Base-by-base conservation (phyloP, 1,140 invertebrate genomes). In the Mizuhopecten yessoensis region DNA sequence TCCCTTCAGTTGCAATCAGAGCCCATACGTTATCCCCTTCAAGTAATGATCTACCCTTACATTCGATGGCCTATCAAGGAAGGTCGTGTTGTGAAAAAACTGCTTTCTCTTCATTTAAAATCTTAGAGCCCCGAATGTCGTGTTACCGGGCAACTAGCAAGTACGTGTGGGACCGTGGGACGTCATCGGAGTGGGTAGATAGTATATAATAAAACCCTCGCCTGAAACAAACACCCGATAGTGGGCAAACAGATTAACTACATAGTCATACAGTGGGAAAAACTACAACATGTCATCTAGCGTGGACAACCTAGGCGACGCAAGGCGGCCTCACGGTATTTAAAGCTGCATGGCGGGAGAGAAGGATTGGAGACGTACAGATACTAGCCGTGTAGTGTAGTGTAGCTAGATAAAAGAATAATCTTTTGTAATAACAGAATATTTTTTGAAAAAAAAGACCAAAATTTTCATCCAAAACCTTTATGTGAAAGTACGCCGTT, bases 151-250 rank as follows among this genome's bases (percentile, higher is more conserved):
- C 57, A 75, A 75, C 23, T 75, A 75, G 57, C 57, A 75, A 29
- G 57, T 29, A 75, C 57, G 57, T 75, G 57, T 75, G 57, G 57
- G 57, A 75, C 57, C n/a, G n/a, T 75, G 57, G n/a, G 57, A 75
- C 57, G 57, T 75, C 57, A 75, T 75, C 57, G 57, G 17, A 17
- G 42, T 45, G 42, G 57, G 57, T 75, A 75, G 57, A 75, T 75
- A 75, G 57, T 75, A 29, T 29, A 29, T 29, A 75, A 75, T 17
- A 17, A 29, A 29, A 75, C 23, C 57, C 57, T 75, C 57, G 57
- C 57, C 57, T 75, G 57, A 75, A 75, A 75, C 57, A 75, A 75
- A 75, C 11, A 75, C 57, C 57, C 57, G 57, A 29, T n/a, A 75
- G 9, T 29, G 57, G 57, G 57, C 57, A 75, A 75, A 75, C 23